Evolutionary conservation across 64 coral and sea anemone species (phyloP), one percentile per base, ranked within the genome.

Genomic region (Orbicella faveolata): DNA sequence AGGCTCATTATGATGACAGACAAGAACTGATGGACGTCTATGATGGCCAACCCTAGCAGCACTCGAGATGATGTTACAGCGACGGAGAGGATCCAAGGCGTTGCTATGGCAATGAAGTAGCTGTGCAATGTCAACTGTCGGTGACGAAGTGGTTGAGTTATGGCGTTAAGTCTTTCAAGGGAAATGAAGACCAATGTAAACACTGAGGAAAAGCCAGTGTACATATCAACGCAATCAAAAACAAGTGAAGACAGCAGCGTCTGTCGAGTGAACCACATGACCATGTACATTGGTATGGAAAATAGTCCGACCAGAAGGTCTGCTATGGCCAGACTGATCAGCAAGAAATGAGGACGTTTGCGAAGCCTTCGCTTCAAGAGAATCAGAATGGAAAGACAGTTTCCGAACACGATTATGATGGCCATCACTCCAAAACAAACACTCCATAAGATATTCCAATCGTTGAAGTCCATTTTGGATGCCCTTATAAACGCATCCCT

Each of bases 151-250:
- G 89, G 89, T 39, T 78, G 80, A 10, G 33, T 16, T 55, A 90
- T 75, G 1, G 79, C 89, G 4, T 26, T 74, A 9, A 90, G 66
- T 74, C 89, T 90, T 75, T 90, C 89, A 19, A 90, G 51, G 21
- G 89, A 90, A 62, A 90, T 90, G 12, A 74, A 20, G 73, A 26
- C 67, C 54, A 90, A 62, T 15, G 79, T 81, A 23, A 90, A 90
- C 19, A 83, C 52, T 9, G 89, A 90, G 0, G 78, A 20, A 52
- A 90, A 80, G 4, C 78, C 77, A 17, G 89, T 75, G 33, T 62
- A 39, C 57, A 90, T 82, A 23, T 90, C 79, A 20, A 64, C 79
- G 4, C 69, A 65, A 26, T 81, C 89, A 26, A 51, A 83, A 61
- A 15, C 59, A 62, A 74, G 79, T 37, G 48, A 16, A 59, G 69